A percentile compares a stretch with the other conserved stretches of the same genome.
Conservation (phyloP, 2,797 vertebrate species). For the Hylomyscus alleni region DNA sequence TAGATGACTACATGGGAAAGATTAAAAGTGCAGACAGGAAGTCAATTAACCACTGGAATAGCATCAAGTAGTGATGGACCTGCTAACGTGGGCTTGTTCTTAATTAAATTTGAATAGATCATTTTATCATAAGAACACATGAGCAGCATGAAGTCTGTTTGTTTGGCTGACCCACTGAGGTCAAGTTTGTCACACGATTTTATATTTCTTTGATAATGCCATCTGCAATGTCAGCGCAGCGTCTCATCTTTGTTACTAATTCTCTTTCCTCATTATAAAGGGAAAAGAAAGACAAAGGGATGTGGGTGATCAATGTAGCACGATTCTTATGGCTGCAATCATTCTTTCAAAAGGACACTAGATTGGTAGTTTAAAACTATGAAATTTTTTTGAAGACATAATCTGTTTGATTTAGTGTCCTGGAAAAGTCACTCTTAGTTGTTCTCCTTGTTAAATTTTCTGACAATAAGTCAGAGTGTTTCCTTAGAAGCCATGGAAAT, state of each 20-base stretch:
- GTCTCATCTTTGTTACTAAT: background rate
- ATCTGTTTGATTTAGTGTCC: background rate
- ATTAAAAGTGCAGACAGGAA: background rate
- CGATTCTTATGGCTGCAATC: background rate
- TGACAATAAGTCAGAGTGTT: background rate
- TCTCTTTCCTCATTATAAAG: constrained; percentile 5
- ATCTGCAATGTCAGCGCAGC: background rate
- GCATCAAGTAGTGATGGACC: background rate
- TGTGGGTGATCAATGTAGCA: background rate
- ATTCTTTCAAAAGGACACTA: background rate
- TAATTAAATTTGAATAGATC: background rate
- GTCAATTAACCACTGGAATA: background rate
- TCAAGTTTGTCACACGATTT: background rate
- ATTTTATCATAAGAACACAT: background rate
- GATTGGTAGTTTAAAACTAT: constrained; percentile 4
- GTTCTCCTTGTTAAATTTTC: constrained; percentile 20
- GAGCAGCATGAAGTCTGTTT: background rate
- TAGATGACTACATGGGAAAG: background rate
- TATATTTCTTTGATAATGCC: background rate
- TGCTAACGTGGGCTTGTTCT: background rate
- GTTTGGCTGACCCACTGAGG: background rate
- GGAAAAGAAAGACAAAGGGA: background rate
- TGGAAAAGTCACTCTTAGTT: constrained; percentile 22
- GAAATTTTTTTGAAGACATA: constrained; percentile 41
- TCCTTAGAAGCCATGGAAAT: constrained; percentile 19